Conservation (phyloP, 2,113 vertebrate genomes). For the Gambusia holbrooki region DNA sequence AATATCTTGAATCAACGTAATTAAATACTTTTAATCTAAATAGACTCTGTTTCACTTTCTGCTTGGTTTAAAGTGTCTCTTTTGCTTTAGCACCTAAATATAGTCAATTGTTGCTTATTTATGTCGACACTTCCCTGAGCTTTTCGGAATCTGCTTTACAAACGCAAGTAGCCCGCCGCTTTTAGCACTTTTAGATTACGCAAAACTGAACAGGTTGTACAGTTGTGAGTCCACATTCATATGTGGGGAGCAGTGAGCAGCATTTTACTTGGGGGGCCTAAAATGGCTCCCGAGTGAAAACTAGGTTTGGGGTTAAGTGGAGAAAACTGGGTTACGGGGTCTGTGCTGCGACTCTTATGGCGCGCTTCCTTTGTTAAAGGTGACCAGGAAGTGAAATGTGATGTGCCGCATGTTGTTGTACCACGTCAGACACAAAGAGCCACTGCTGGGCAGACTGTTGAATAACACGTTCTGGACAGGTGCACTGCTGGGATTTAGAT, state of each 20-base stretch:
- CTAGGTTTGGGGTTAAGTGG: conserved; percentile 32
- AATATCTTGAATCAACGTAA: no score
- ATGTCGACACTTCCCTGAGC: neutral
- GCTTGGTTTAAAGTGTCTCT: no score
- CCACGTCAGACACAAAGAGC: conserved; percentile 47
- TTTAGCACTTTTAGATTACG: neutral
- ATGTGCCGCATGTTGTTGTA: neutral
- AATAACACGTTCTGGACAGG: conserved; percentile 9
- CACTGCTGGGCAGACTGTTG: conserved; percentile 38
- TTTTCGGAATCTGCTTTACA: neutral
- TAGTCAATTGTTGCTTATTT: neutral
- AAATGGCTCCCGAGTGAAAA: conserved; percentile 19
- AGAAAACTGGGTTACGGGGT: conserved; percentile 60
- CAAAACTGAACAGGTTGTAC: neutral
- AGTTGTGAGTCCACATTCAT: neutral
- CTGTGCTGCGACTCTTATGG: conserved; percentile 36
- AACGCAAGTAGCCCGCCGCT: neutral
- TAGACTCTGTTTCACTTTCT: no score
- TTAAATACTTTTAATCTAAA: no score
- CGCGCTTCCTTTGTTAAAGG: conserved; percentile 31
- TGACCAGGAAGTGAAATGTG: conserved; percentile 36
- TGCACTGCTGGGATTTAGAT: conserved; percentile 62
- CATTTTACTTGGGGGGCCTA: conserved; percentile 7
- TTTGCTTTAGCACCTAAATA: no score
- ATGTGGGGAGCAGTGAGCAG: neutral